These are phyloP conservation scores for Chalcis sispes DNA, from an alignment of 2,888 invertebrate species.

Conservation along the genomic window DNA sequence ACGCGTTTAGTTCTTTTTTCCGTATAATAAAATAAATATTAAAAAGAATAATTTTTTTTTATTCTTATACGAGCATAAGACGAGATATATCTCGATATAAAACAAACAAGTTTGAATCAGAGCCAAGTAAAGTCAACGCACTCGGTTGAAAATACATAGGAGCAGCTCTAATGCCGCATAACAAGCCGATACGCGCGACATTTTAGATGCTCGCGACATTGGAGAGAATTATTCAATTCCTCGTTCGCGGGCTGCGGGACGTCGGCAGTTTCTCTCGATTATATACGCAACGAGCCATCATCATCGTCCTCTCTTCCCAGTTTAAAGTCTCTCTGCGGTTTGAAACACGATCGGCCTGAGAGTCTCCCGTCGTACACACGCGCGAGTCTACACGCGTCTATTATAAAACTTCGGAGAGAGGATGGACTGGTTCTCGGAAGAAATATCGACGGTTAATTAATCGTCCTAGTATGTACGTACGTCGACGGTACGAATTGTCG, in stretches of 20 bases:
- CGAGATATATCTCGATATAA: too few species aligned
- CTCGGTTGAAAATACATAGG: too few species aligned
- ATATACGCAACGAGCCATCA: background rate
- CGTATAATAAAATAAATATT: too few species aligned
- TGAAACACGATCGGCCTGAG: constrained; percentile 76
- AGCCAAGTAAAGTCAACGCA: too few species aligned
- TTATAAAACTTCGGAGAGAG: background rate
- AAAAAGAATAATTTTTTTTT: too few species aligned
- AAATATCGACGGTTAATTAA: constrained; percentile 45
- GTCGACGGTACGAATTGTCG: constrained; percentile 29
- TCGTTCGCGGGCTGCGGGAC: constrained; percentile 9
- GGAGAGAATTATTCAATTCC: constrained; percentile 51
- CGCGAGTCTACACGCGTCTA: constrained; percentile 7
- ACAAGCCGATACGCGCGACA: too few species aligned
- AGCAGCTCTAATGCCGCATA: too few species aligned
- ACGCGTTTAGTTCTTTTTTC: too few species aligned
- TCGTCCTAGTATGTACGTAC: constrained; percentile 5
- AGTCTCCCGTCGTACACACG: constrained; percentile 63
- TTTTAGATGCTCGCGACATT: background rate
- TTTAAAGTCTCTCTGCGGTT: constrained; percentile 73
- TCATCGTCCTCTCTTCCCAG: constrained; percentile 58
- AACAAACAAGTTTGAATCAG: too few species aligned
- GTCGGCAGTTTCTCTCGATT: constrained; percentile 38
- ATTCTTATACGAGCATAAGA: too few species aligned
- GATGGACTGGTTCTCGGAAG: constrained; percentile 42